phyloP scores from a whole-genome alignment of 2,888 invertebrate genomes.

The Terebella lapidaria region DNA sequence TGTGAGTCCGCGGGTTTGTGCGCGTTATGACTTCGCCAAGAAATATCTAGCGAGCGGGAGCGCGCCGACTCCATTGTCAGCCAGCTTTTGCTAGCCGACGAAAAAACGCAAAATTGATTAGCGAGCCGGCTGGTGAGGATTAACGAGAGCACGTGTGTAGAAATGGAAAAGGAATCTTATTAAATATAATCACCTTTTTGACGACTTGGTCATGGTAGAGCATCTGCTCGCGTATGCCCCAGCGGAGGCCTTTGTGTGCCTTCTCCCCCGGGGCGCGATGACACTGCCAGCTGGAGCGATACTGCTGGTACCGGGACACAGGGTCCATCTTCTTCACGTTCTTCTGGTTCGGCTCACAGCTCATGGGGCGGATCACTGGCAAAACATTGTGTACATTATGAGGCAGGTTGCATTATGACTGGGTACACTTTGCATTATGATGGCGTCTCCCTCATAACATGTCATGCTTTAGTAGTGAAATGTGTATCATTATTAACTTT shows the following conservation, averaged over 20 bases:
- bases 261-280: conserved; percentile 50
- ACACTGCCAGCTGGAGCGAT: conserved; percentile 39
- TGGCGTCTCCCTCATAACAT: neutral
- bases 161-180: too few relatives aligned
- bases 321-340: conserved; percentile 42
- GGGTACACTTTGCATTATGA: neutral
- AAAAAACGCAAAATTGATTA: too few relatives aligned
- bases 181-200: conserved; percentile 44
- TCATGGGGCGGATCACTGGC: conserved; percentile 39
- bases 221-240: conserved; percentile 50
- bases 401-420: neutral
- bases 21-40: too few relatives aligned
- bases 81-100: too few relatives aligned
- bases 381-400: neutral
- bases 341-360: conserved; percentile 40
- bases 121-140: too few relatives aligned
- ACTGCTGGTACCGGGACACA: conserved; percentile 43
- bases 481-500: too few relatives aligned
- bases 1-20: too few relatives aligned
- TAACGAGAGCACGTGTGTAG: too few relatives aligned
- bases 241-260: conserved; percentile 44
- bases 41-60: too few relatives aligned
- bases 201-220: conserved; percentile 44
- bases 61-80: too few relatives aligned
- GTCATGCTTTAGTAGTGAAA: neutral